A percentile compares a stretch with the other conserved stretches of the same genome.
Evolutionary conservation across 2,888 invertebrate species (phyloP).

Genomic region (Platycheirus albimanus): DNA sequence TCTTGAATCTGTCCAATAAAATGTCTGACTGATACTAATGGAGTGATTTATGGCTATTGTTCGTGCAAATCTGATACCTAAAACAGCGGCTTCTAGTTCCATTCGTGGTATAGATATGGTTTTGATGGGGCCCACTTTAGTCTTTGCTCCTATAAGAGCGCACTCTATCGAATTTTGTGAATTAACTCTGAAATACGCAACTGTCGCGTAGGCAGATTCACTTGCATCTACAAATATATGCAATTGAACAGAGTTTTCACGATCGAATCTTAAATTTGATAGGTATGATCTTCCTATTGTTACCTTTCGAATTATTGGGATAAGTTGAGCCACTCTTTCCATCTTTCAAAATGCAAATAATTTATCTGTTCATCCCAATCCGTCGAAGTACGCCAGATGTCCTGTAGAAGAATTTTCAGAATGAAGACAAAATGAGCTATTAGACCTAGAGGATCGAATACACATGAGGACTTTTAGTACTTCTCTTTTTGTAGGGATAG

Average conservation of each 20-base stretch:
- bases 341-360: neutral
- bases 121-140: neutral
- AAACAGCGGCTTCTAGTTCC: conserved; percentile 14
- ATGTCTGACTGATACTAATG: too few relatives aligned
- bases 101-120: neutral
- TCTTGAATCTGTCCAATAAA: too few relatives aligned
- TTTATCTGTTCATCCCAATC: neutral
- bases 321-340: neutral
- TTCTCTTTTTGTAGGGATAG: neutral
- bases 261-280: neutral
- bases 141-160: neutral
- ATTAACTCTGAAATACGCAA: neutral
- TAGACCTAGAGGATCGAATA: conserved; percentile 8
- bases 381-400: neutral
- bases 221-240: conserved; percentile 23
- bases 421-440: neutral
- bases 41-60: too few relatives aligned
- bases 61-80: conserved; percentile 15
- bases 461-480: neutral
- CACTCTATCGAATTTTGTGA: neutral
- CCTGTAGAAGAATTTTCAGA: conserved; percentile 1
- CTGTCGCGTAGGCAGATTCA: neutral
- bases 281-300: neutral
- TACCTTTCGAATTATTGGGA: neutral
- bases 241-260: neutral